Percentiles rank a stretch among this genome's conserved stretches.
These are phyloP conservation scores for Drosophila maculinotata DNA, from an alignment of 2,888 invertebrate genomes.

Conservation along the genomic window DNA sequence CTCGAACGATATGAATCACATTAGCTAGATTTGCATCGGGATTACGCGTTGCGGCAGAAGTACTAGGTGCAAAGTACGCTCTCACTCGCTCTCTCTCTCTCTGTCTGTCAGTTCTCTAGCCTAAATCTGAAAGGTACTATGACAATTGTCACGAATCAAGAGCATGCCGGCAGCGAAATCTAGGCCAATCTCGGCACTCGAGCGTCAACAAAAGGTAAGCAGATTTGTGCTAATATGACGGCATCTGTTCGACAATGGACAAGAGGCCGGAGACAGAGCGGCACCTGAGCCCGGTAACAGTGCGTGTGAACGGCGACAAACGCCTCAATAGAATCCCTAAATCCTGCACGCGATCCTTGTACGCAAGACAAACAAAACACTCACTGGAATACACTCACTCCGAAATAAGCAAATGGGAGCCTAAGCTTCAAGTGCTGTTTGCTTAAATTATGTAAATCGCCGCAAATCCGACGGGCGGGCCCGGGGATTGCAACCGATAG, in stretches of 20 bases:
- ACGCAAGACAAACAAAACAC: constrained; percentile 48
- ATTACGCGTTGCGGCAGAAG: constrained; percentile 58
- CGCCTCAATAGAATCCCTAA: constrained; percentile 50
- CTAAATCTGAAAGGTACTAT: constrained; percentile 56
- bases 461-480: constrained; percentile 71
- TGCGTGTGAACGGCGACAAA: constrained; percentile 70
- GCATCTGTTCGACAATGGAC: constrained; percentile 68
- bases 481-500: constrained; percentile 40
- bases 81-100: constrained; percentile 36
- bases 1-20: constrained; percentile 72
- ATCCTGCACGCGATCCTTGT: constrained; percentile 36
- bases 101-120: constrained; percentile 62
- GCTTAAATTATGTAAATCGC: constrained; percentile 76
- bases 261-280: constrained; percentile 29
- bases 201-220: constrained; percentile 72
- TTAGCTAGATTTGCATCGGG: constrained; percentile 78
- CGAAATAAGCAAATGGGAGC: constrained; percentile 3
- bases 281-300: constrained; percentile 27
- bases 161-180: constrained; percentile 50
- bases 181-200: constrained; percentile 68
- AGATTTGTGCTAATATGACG: constrained; percentile 80
- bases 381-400: neutral
- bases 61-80: constrained; percentile 34
- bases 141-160: constrained; percentile 78
- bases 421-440: constrained; percentile 64